A percentile compares a stretch with the other conserved stretches of the same genome.
phyloP scores from a whole-genome alignment of 2,113 vertebrate genomes.

The Neofelis nebulosa region DNA sequence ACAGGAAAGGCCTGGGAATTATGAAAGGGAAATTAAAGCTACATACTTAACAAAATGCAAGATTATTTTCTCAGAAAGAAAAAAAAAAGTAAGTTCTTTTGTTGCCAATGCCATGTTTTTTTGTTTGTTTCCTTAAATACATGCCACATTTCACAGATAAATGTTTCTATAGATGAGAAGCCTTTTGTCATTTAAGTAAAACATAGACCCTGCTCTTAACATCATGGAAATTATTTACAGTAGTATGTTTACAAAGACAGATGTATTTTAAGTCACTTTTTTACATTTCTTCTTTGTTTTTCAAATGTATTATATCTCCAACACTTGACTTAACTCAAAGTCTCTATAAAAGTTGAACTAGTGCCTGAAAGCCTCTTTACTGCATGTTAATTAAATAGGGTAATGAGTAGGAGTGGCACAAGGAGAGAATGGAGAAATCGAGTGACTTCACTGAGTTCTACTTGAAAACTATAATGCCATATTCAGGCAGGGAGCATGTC shows the following conservation, averaged over 20 bases:
- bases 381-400: neutral
- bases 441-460: neutral
- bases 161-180: neutral
- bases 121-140: conserved; percentile 21
- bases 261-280: neutral
- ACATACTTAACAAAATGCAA: neutral
- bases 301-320: conserved; percentile 17
- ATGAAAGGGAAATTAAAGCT: conserved; percentile 5
- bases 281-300: neutral
- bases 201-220: neutral
- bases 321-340: neutral
- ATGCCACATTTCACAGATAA: neutral
- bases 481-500: neutral
- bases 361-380: neutral
- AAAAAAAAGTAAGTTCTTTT: neutral
- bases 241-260: neutral
- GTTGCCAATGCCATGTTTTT: neutral
- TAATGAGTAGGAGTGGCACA: neutral
- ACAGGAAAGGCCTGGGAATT: neutral
- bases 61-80: neutral
- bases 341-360: neutral
- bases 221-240: neutral
- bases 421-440: neutral
- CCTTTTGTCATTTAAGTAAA: neutral
- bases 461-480: neutral